Conservation (phyloP, 2,113 vertebrate genomes). For the Urocynchramus pylzowi region DNA sequence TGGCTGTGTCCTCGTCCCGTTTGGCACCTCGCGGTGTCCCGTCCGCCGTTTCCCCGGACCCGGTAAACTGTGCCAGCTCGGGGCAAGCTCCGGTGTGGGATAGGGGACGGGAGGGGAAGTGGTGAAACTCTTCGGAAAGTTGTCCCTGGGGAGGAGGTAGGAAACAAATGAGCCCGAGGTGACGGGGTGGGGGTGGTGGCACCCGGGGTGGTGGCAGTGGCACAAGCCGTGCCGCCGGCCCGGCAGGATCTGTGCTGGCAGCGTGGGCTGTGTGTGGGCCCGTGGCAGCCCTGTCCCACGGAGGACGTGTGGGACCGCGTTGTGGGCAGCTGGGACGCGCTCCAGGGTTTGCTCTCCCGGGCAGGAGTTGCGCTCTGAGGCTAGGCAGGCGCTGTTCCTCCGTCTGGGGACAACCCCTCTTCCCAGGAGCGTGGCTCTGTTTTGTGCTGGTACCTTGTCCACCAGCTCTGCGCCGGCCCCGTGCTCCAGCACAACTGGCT, state of each 20-base stretch:
- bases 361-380: not conserved
- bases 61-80: not conserved
- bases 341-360: not conserved
- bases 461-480: not conserved
- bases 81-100: not conserved
- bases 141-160: not conserved
- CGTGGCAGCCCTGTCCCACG: not conserved
- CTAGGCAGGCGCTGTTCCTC: not conserved
- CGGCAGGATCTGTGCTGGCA: not conserved
- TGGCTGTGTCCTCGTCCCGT: not conserved
- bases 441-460: not conserved
- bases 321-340: not conserved
- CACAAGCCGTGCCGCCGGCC: not conserved
- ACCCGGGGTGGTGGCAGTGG: not conserved
- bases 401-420: rapidly evolving
- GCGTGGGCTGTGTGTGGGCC: not conserved
- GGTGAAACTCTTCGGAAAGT: not conserved
- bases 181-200: not conserved
- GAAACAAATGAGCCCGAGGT: not conserved
- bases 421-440: rapidly evolving
- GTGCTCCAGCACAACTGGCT: not conserved
- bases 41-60: not conserved
- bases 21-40: not conserved
- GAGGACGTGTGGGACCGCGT: rapidly evolving
- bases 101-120: not conserved